A percentile compares a stretch with the other conserved stretches of the same genome.
These are phyloP conservation scores for Botia almorhae DNA, from an alignment of 2,797 vertebrate species.

Conservation along the genomic window DNA sequence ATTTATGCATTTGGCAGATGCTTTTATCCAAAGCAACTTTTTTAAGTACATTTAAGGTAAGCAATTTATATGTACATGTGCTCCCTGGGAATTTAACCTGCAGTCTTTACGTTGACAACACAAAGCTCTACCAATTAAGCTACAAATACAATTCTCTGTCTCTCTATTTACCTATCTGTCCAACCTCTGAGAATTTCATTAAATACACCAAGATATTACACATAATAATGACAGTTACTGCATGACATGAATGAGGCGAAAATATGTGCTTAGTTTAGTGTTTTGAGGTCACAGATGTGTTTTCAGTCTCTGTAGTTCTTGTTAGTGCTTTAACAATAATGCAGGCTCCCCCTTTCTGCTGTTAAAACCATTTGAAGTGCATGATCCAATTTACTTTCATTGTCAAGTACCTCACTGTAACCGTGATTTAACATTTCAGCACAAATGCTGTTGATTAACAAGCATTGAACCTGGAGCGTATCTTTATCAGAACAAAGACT, in stretches of 20 bases:
- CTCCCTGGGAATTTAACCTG: no score
- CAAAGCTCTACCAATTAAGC: no score
- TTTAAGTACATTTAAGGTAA: no score
- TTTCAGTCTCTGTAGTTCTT: not conserved
- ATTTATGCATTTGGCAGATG: no score
- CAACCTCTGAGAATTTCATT: no score
- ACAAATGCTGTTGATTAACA: not conserved
- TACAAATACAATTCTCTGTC: no score
- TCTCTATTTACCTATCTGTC: no score
- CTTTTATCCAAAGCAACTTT: no score
- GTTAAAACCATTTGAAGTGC: not conserved
- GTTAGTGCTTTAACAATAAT: not conserved
- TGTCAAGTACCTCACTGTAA: not conserved
- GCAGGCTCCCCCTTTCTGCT: not conserved
- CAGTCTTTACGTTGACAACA: no score
- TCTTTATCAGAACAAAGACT: not conserved
- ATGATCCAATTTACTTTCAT: not conserved
- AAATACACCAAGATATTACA: no score
- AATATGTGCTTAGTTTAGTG: not conserved
- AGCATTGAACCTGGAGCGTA: not conserved
- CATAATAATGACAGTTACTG: not conserved
- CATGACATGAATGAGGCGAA: not conserved
- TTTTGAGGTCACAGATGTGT: not conserved
- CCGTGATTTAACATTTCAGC: not conserved
- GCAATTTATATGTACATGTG: no score